A percentile compares a stretch with the other conserved stretches of the same genome.
Evolutionary conservation across 2,113 vertebrate genomes (phyloP).

Genomic region (Casuarius casuarius): DNA sequence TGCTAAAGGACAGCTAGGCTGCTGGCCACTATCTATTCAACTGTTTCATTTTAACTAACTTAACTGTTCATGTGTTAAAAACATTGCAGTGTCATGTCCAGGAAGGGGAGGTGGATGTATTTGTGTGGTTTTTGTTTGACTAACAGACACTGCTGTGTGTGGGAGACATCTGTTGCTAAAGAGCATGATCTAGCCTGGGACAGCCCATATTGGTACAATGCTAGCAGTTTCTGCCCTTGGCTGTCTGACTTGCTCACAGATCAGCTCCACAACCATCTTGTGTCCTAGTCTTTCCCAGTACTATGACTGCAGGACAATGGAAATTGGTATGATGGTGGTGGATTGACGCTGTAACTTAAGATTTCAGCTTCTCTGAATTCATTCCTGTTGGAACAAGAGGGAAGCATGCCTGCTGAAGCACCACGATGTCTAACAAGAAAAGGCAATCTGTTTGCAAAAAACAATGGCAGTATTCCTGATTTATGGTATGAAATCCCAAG

Average conservation of each 20-base stretch:
- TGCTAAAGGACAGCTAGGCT: not conserved
- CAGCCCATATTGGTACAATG: accelerated
- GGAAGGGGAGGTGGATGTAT: accelerated
- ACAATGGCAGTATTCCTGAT: not conserved
- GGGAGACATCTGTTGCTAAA: not conserved
- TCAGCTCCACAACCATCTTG: not conserved
- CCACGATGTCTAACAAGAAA: not conserved
- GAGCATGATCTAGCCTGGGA: accelerated
- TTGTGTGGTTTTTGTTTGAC: not conserved
- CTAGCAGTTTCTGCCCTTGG: not conserved
- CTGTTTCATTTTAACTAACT: not conserved
- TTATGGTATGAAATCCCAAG: not conserved
- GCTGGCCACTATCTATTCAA: too few species aligned
- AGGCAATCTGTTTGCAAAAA: too few species aligned
- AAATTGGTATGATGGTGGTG: accelerated
- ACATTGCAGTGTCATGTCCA: accelerated
- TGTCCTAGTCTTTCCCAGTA: too few species aligned
- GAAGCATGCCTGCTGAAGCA: accelerated
- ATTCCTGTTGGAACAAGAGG: not conserved
- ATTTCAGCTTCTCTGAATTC: not conserved
- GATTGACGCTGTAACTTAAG: not conserved
- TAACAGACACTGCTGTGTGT: accelerated
- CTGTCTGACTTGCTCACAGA: not conserved
- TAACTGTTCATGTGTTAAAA: not conserved
- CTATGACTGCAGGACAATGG: too few species aligned